Percentiles rank a stretch among this genome's conserved stretches.
Conservation (phyloP, 1,140 invertebrate genomes). For the Sycophila sp. region DNA sequence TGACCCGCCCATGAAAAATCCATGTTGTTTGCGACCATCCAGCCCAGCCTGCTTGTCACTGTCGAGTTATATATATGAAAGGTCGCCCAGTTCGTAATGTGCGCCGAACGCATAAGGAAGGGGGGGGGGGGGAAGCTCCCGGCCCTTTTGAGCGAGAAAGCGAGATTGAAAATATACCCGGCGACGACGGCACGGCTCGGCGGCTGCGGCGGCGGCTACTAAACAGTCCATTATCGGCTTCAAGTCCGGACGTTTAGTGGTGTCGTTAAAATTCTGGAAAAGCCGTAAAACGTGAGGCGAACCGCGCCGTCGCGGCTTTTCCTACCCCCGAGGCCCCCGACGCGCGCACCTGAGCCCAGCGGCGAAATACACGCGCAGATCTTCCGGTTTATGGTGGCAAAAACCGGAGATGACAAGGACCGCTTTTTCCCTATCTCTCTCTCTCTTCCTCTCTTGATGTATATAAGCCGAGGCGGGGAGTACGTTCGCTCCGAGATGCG, state of each 20-base stretch:
- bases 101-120: no score
- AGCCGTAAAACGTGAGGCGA: slow-evolving; percentile 54
- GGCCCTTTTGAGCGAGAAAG: slow-evolving; percentile 11
- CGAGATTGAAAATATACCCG: slow-evolving; percentile 25
- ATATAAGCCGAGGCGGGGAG: not conserved
- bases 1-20: not conserved
- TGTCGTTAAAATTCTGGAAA: slow-evolving; percentile 63
- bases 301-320: slow-evolving; percentile 24
- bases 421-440: slow-evolving; percentile 46
- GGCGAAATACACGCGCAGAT: slow-evolving; percentile 17
- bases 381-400: slow-evolving; percentile 56
- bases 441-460: slow-evolving; percentile 9
- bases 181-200: not conserved
- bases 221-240: slow-evolving; percentile 46
- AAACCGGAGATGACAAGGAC: slow-evolving; percentile 50
- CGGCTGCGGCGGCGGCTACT: slow-evolving; percentile 27
- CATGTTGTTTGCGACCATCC: not conserved
- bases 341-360: slow-evolving; percentile 1
- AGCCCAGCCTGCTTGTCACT: not conserved
- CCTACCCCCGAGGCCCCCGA: slow-evolving; percentile 22
- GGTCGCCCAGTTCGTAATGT: not conserved
- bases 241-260: slow-evolving; percentile 50
- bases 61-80: not conserved
- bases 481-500: not conserved
- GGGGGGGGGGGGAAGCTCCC: no score